Conservation (phyloP, 2,888 invertebrate species). For the Acleris literana region DNA sequence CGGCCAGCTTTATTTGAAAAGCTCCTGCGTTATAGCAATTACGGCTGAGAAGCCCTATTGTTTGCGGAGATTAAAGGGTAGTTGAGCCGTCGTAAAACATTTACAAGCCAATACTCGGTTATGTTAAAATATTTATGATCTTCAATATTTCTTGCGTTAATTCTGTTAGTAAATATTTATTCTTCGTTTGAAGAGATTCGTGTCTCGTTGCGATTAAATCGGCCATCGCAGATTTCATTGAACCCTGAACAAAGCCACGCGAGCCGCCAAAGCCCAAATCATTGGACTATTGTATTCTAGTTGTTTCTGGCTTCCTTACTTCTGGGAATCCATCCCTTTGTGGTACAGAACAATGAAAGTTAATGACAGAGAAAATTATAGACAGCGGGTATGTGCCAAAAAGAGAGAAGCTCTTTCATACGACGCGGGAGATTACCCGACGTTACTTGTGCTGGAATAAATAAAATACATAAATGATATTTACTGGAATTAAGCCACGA, state of each 20-base stretch:
- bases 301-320: constrained; percentile 33
- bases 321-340: constrained; percentile 28
- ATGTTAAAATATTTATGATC: constrained; percentile 23
- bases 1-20: constrained; percentile 36
- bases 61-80: constrained; percentile 35
- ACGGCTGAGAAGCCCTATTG: constrained; percentile 31
- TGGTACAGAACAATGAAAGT: constrained; percentile 34
- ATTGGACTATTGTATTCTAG: constrained; percentile 15
- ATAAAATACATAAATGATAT: constrained; percentile 31
- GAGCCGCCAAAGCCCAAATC: constrained; percentile 8
- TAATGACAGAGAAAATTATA: constrained; percentile 37
- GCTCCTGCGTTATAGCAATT: constrained; percentile 32
- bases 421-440: constrained; percentile 20
- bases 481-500: constrained; percentile 24
- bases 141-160: constrained; percentile 1
- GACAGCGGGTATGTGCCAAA: constrained; percentile 33
- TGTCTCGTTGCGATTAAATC: constrained; percentile 1
- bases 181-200: not conserved
- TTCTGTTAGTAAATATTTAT: constrained; percentile 9
- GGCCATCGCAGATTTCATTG: not conserved
- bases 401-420: constrained; percentile 30
- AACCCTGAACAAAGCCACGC: constrained; percentile 2
- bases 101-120: constrained; percentile 28
- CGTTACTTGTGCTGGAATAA: constrained; percentile 30
- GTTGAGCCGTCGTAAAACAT: constrained; percentile 33